Evolutionary conservation across 2,113 vertebrate genomes (phyloP), one percentile per base, ranked within the genome.

Genomic region (Aix galericulata): DNA sequence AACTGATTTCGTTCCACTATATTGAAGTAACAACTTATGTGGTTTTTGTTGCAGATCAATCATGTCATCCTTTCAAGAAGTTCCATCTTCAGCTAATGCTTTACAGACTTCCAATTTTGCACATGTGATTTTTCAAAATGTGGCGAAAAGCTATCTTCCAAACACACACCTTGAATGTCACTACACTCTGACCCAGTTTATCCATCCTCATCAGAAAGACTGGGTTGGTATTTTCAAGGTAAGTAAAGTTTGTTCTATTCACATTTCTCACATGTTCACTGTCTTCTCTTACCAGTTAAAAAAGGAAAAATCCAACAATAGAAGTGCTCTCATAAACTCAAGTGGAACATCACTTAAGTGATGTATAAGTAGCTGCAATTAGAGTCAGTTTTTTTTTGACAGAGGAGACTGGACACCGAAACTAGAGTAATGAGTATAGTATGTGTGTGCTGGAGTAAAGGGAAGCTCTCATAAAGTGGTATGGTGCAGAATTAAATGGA

Each of bases 221-320:
- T 99, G 99, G 99, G 99, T 99, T 94, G 99, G 99, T 95, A 99
- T 99, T 96, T 99, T 99, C 95, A 99, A 99, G 99, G 99, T 99
- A 96, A 98, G 96, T 75, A 48, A 88, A 60, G 20, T 32, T 88
- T 89, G 13, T 92, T 82, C 72, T 68, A 0, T 72, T 94, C 82
- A 6, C 18, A 1, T 62, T 79, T 86, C 60, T 92, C 44, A 69
- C 13, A 48, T 21, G 6, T 81, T 75, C 78, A 1, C 34, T 59
- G 32, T 55, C 18, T 91, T 38, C 29, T 82, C 11, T 84, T 68
- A 55, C 2, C 32, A 48, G 11, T 46, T 44, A 4, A 84, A 84
- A 63, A 71, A 53, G 27, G 29, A 68, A 31, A 22, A 11, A 18
- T 14, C 26, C 29, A 31, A 3, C 26, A 36, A 8, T 87, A 62